phyloP scores from a whole-genome alignment of 2,797 vertebrate genomes.

The Sus cebifrons region DNA sequence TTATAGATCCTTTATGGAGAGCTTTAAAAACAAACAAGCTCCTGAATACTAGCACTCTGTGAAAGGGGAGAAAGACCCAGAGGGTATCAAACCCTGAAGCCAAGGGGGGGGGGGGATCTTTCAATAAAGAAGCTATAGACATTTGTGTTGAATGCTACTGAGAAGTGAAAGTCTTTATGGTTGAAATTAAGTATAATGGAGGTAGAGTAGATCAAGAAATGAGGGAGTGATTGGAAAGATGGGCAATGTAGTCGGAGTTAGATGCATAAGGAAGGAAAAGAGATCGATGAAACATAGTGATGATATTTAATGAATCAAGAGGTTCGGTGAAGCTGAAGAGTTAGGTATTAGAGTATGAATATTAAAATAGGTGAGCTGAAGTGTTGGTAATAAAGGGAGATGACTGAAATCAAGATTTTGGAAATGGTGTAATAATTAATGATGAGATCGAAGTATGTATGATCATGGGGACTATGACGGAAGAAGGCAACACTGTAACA shows the following conservation, averaged over 20 bases:
- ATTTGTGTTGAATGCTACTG: background rate
- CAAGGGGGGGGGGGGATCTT: background rate
- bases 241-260: background rate
- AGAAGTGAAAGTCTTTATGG: background rate
- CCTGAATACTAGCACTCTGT: background rate
- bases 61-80: background rate
- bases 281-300: background rate
- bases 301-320: background rate
- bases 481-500: background rate
- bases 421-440: background rate
- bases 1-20: background rate
- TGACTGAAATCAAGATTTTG: background rate
- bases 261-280: background rate
- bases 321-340: background rate
- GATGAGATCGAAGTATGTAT: background rate
- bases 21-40: background rate
- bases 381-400: background rate
- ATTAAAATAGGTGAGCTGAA: background rate
- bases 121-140: background rate
- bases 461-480: background rate
- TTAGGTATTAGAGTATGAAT: background rate
- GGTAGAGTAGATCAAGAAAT: background rate
- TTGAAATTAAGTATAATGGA: background rate
- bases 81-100: background rate
- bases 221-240: background rate